Conservation (phyloP, 2,113 vertebrate genomes). For the Atractosteus spatula region DNA sequence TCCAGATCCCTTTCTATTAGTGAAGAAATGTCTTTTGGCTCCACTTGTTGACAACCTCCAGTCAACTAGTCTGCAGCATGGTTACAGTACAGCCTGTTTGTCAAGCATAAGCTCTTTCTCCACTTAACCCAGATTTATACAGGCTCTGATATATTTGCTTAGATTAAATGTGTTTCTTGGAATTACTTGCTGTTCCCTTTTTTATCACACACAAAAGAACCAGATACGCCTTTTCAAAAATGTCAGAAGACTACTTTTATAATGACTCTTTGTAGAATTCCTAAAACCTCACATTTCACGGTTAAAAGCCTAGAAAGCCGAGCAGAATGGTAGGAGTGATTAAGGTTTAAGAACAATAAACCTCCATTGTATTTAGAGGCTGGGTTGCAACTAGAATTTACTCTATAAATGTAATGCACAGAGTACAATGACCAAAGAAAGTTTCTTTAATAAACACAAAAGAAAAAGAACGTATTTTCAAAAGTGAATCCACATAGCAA, state of each 20-base stretch:
- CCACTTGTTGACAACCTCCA: constrained; percentile 8
- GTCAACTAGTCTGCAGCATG: constrained; percentile 11
- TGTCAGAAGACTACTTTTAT: constrained; percentile 8
- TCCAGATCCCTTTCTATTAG: constrained; percentile 19
- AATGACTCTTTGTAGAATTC: constrained; percentile 18
- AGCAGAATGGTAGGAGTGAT: too few species aligned
- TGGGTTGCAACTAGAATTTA: too few species aligned
- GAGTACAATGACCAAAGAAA: too few species aligned
- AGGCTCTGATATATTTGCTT: background rate
- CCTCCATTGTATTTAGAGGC: too few species aligned
- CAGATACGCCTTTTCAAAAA: constrained; percentile 6
- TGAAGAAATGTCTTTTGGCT: constrained; percentile 3
- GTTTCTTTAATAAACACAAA: too few species aligned
- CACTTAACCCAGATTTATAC: constrained; percentile 12
- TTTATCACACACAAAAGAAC: background rate
- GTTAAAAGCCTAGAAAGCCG: background rate
- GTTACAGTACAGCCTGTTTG: constrained; percentile 20
- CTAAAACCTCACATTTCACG: background rate
- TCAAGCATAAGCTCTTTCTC: constrained; percentile 13
- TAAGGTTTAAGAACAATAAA: too few species aligned
- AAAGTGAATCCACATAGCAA: too few species aligned
- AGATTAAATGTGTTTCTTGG: constrained; percentile 21
- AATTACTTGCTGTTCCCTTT: background rate
- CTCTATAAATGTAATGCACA: too few species aligned
- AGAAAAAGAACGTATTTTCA: too few species aligned